Evolutionary conservation across 2,113 vertebrate genomes (phyloP).

Genomic region (Burhinus oedicnemus): DNA sequence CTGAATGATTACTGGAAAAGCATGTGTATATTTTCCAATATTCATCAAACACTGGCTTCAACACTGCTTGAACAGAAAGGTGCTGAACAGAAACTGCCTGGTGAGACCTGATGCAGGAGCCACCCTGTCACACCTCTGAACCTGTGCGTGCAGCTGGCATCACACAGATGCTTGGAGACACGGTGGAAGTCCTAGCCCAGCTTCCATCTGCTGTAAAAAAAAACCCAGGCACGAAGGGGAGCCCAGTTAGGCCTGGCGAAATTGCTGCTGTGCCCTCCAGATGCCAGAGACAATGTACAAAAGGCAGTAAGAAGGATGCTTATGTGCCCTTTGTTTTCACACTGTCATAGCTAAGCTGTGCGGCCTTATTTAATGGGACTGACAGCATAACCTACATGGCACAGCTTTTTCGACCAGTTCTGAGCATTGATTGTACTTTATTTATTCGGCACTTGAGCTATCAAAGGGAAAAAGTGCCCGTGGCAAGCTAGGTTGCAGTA

Average conservation of each 20-base stretch:
- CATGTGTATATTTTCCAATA: background rate
- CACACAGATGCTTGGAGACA: background rate
- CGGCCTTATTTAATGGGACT: background rate
- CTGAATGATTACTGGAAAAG: background rate
- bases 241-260: background rate
- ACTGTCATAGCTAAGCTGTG: background rate
- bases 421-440: conserved; percentile 29
- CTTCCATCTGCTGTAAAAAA: conserved; percentile 5
- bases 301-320: background rate
- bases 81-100: background rate
- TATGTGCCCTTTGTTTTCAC: conserved; percentile 7
- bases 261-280: background rate
- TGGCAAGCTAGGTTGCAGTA: conserved; percentile 63
- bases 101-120: background rate
- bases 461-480: conserved; percentile 39
- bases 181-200: background rate
- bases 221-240: background rate
- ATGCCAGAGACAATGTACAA: background rate
- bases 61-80: background rate
- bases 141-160: background rate
- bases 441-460: conserved; percentile 43
- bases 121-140: background rate
- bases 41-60: background rate
- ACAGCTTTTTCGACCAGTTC: conserved; percentile 7
- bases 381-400: background rate